A percentile compares a stretch with the other conserved stretches of the same genome.
Evolutionary conservation across 2,113 vertebrate genomes (phyloP).

Genomic region (Trogon melanurus): DNA sequence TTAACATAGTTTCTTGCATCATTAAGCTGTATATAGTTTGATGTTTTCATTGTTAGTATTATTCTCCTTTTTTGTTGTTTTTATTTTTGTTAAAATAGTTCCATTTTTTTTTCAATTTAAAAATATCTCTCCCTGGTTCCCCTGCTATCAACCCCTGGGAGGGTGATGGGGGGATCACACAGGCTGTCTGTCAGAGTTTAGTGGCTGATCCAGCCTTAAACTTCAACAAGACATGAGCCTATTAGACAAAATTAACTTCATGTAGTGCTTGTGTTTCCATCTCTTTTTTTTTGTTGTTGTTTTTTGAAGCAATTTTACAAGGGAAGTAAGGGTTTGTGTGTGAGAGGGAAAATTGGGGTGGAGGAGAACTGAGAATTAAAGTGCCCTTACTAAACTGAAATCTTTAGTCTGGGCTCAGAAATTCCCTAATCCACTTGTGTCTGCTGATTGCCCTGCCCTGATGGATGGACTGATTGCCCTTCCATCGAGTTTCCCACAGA

Average conservation of each 20-base stretch:
- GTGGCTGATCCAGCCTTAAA: too few relatives aligned
- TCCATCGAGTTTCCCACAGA: neutral
- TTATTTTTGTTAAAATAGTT: too few relatives aligned
- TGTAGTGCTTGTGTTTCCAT: neutral
- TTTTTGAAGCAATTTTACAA: neutral
- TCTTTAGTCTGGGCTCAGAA: neutral
- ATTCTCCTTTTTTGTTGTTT: too few relatives aligned
- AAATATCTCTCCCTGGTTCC: too few relatives aligned
- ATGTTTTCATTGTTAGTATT: too few relatives aligned
- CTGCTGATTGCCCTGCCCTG: neutral
- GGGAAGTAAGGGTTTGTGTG: neutral
- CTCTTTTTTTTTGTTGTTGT: neutral
- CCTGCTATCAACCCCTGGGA: too few relatives aligned
- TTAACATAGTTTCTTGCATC: too few relatives aligned
- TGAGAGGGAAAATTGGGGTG: neutral
- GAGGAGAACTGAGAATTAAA: neutral
- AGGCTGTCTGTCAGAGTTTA: too few relatives aligned
- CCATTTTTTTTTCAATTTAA: too few relatives aligned
- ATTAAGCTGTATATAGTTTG: too few relatives aligned
- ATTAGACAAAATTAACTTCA: neutral
- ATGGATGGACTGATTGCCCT: too few relatives aligned
- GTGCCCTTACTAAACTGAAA: neutral
- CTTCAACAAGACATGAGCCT: neutral
- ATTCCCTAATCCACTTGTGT: neutral
- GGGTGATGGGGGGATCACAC: too few relatives aligned